Conservation (phyloP, 1,140 invertebrate species). For the Danaus plexippus region DNA sequence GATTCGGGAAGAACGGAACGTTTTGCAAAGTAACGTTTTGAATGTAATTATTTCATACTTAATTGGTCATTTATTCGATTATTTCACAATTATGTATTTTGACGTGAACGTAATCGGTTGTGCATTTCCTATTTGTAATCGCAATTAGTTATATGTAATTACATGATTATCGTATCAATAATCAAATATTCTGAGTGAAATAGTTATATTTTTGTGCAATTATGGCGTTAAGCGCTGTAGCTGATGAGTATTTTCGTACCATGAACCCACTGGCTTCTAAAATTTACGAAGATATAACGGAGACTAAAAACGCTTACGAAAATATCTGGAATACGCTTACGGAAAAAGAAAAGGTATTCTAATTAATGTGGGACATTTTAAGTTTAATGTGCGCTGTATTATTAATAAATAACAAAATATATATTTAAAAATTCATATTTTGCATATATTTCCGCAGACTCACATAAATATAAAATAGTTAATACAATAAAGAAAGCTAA, state of each 20-base stretch:
- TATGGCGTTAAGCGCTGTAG: slow-evolving; percentile 65
- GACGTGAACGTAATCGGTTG: slow-evolving; percentile 14
- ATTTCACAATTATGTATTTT: slow-evolving; percentile 7
- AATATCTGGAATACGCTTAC: slow-evolving; percentile 79
- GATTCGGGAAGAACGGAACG: too few species aligned
- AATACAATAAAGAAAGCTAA: too few species aligned
- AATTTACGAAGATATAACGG: slow-evolving; percentile 78
- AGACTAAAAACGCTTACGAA: slow-evolving; percentile 79
- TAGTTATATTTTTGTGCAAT: slow-evolving; percentile 7
- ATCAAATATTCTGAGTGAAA: slow-evolving; percentile 9
- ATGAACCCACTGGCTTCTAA: slow-evolving; percentile 79
- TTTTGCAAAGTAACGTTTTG: too few species aligned
- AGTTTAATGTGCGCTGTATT: not conserved
- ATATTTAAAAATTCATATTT: not conserved
- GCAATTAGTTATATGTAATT: slow-evolving; percentile 18
- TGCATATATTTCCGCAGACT: not conserved
- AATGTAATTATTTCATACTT: too few species aligned
- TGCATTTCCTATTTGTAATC: slow-evolving; percentile 19
- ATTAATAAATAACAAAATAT: not conserved
- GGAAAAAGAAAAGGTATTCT: slow-evolving; percentile 75
- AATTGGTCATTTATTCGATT: too few species aligned
- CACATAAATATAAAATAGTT: too few species aligned
- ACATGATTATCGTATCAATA: slow-evolving; percentile 16
- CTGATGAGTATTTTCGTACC: slow-evolving; percentile 80
- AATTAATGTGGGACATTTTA: not conserved